Conservation (phyloP, 2,797 vertebrate genomes). For the Onychomys torridus region DNA sequence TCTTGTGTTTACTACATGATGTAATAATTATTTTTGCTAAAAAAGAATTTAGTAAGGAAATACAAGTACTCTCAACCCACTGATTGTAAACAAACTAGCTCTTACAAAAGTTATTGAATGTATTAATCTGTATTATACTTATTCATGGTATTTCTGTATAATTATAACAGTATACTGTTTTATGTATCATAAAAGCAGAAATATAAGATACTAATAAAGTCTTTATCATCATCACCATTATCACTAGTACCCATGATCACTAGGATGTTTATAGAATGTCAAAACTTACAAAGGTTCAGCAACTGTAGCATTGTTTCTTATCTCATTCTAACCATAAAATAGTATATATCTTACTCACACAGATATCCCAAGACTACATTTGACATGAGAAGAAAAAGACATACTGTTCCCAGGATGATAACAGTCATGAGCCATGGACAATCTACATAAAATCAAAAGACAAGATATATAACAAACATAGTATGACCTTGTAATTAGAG, state of each 20-base stretch:
- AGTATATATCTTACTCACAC: conserved; percentile 12
- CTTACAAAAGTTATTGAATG: neutral
- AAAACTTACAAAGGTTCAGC: neutral
- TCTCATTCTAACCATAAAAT: neutral
- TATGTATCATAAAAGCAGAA: neutral
- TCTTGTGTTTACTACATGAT: neutral
- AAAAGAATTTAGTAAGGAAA: neutral
- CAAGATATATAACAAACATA: neutral
- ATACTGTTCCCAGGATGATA: neutral
- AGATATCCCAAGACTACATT: neutral
- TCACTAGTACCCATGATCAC: neutral
- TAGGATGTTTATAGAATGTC: neutral
- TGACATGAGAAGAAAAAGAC: neutral
- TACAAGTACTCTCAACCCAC: neutral
- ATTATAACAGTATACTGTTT: neutral
- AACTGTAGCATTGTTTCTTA: neutral
- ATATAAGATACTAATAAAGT: neutral
- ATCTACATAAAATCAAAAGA: conserved; percentile 3
- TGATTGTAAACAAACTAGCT: neutral
- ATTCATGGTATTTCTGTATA: neutral
- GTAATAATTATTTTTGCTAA: neutral
- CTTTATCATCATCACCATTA: neutral
- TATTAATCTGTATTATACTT: neutral
- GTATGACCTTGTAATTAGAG: neutral
- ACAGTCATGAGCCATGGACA: neutral